Conservation (phyloP, 2,113 vertebrate genomes). For the Sceloporus tristichus region DNA sequence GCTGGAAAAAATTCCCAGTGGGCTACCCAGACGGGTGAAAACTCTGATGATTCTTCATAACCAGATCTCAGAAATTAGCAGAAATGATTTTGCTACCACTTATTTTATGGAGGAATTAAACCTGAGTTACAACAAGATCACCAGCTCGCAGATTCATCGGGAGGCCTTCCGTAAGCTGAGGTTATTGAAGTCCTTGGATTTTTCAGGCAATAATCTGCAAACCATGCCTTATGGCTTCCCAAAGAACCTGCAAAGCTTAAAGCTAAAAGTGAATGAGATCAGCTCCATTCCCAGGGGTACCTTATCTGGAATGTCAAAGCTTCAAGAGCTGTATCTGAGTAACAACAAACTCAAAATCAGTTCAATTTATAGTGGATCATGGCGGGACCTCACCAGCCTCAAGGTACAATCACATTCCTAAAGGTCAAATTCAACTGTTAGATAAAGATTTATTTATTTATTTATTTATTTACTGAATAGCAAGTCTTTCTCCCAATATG, state of each 20-base stretch:
- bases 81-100: conserved; percentile 90
- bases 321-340: conserved; percentile 89
- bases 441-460: not conserved
- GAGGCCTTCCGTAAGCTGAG: conserved; percentile 96
- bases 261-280: conserved; percentile 91
- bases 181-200: conserved; percentile 87
- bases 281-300: conserved; percentile 84
- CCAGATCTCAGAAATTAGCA: conserved; percentile 88
- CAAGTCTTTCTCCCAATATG: too few species aligned
- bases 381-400: conserved; percentile 88
- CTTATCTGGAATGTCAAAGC: conserved; percentile 89
- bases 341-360: conserved; percentile 90
- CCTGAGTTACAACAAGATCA: conserved; percentile 96
- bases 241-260: conserved; percentile 88
- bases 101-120: conserved; percentile 95
- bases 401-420: conserved; percentile 78
- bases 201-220: conserved; percentile 91
- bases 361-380: conserved; percentile 90
- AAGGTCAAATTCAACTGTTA: not conserved
- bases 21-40: conserved; percentile 92
- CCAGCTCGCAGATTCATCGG: conserved; percentile 85
- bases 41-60: conserved; percentile 97
- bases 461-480: too few species aligned
- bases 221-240: conserved; percentile 88
- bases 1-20: conserved; percentile 91